Evolutionary conservation across 2,113 vertebrate species (phyloP), one percentile per base, ranked within the genome.

Genomic region (Speoplatyrhinus poulsoni): DNA sequence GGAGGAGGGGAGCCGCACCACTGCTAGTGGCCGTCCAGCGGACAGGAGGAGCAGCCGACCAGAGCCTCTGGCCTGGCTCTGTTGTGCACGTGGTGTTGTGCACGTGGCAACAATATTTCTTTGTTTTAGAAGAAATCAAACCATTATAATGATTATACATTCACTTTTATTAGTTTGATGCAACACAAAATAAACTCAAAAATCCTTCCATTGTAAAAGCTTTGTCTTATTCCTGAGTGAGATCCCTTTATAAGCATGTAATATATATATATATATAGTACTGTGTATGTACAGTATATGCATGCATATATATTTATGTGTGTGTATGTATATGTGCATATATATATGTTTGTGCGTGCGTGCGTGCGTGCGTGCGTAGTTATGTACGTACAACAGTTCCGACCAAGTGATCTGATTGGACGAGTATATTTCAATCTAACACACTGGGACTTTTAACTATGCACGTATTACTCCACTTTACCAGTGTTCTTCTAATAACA

Each of bases 111-210:
- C 52, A 9, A 32, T n/a, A 46, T 79, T 53, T 82, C 67, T 88
- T 84, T 85, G 70, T 85, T 88, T 83, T 70, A 80, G 12, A 85
- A 83, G 80, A 73, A 68, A 73, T 72, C 78, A 85, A 81, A 54
- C 58, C 12, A 32, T n/a, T 4, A 15, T 13, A 1, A 3, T 46
- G 52, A 15, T 12, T 6, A 53, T 53, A 15, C n/a, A 13, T n/a
- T 53, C n/a, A n/a, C 15, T 56, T 19, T 56, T 56, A 10, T 17
- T 19, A 6, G 9, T 10, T 56, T 6, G n/a, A 17, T 16, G 15
- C 12, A 52, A 50, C 13, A 50, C 48, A 26, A 26, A 26, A 26
- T 26, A 26, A 26, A 26, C 26, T 52, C 3, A 11, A 11, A 12
- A 11, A 12, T 52, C 15, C 12, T 13, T 52, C 12, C 50, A 52